These are phyloP conservation scores for Melanostigma gelatinosum DNA, from an alignment of 2,113 vertebrate species.

Conservation along the genomic window DNA sequence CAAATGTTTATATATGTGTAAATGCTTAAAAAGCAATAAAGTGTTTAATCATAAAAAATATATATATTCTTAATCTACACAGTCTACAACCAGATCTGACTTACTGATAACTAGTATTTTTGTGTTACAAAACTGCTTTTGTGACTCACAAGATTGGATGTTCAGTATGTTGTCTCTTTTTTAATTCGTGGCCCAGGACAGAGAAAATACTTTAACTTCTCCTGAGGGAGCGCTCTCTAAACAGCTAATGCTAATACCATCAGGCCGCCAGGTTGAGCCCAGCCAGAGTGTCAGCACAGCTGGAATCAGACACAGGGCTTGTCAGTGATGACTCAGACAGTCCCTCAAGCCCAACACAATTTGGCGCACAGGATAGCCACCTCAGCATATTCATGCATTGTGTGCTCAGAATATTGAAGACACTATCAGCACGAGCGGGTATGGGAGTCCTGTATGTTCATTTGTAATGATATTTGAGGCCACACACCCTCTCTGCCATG, in stretches of 20 bases:
- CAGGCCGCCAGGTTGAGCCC: slow-evolving; percentile 49
- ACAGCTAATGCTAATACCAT: slow-evolving; percentile 63
- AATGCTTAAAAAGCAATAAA: background rate
- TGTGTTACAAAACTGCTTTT: slow-evolving; percentile 23
- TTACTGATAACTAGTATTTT: background rate
- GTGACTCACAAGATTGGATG: slow-evolving; percentile 21
- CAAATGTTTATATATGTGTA: background rate
- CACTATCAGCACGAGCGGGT: slow-evolving; percentile 20
- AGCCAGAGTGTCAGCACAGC: slow-evolving; percentile 49
- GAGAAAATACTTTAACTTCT: slow-evolving; percentile 56
- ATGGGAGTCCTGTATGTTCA: slow-evolving; percentile 34
- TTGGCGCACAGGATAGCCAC: slow-evolving; percentile 66
- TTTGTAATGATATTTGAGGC: slow-evolving; percentile 40
- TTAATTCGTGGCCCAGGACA: slow-evolving; percentile 49
- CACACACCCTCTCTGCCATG: slow-evolving; percentile 18
- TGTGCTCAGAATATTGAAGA: slow-evolving; percentile 64
- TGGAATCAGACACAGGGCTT: slow-evolving; percentile 62
- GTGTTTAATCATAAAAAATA: background rate
- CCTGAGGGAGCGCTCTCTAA: slow-evolving; percentile 33
- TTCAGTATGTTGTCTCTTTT: slow-evolving; percentile 31
- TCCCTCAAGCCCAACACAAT: slow-evolving; percentile 75
- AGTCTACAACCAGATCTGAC: background rate
- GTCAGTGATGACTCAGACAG: slow-evolving; percentile 72
- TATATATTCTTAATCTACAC: background rate
- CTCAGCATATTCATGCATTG: slow-evolving; percentile 64